These are phyloP conservation scores for Gymnorhina tibicen DNA, from an alignment of 2,113 vertebrate genomes.

Conservation along the genomic window DNA sequence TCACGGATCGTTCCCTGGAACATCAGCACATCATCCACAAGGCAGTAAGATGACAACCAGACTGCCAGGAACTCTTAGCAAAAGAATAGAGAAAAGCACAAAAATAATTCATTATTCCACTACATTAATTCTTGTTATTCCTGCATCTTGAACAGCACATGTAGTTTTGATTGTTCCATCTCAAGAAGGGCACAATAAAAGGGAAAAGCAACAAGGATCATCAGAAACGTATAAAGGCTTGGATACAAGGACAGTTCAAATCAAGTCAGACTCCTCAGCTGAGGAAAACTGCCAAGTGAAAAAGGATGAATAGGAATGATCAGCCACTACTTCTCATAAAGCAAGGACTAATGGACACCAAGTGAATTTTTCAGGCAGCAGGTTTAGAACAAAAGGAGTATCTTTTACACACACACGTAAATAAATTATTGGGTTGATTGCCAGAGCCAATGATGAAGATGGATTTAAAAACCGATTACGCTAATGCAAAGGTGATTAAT, in stretches of 20 bases:
- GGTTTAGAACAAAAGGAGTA: background rate
- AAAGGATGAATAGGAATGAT: background rate
- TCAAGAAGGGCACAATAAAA: background rate
- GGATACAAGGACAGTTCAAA: background rate
- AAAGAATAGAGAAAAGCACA: background rate
- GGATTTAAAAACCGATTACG: background rate
- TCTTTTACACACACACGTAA: background rate
- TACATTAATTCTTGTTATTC: background rate
- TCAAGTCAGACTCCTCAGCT: background rate
- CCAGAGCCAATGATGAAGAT: rapidly evolving
- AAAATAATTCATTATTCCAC: background rate
- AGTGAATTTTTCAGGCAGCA: background rate
- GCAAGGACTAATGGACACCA: background rate
- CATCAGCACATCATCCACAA: background rate
- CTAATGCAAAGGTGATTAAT: background rate
- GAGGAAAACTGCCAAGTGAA: background rate
- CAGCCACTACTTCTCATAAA: background rate
- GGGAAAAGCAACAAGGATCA: background rate
- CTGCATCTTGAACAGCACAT: background rate
- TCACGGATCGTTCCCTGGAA: background rate
- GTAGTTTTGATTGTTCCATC: background rate
- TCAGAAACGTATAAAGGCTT: background rate
- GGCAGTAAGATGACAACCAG: background rate
- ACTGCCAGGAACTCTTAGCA: background rate
- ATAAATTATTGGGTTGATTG: background rate